Conservation (phyloP, 2,113 vertebrate genomes). For the Nothocercus nigrocapillus region DNA sequence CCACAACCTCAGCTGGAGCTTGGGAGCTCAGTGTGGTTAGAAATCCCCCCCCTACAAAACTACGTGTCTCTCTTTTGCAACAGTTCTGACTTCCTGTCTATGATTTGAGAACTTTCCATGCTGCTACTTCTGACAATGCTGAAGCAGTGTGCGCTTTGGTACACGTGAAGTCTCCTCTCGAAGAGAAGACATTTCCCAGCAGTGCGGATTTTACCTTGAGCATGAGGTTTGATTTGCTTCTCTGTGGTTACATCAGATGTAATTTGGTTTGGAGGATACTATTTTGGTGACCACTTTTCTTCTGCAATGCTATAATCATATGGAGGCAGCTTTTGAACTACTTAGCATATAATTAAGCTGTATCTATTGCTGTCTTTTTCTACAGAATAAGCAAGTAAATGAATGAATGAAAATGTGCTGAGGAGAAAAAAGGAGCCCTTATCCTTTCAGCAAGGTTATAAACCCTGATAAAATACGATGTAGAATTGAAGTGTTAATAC, state of each 20-base stretch:
- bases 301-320: constrained; percentile 40
- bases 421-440: background rate
- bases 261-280: constrained; percentile 42
- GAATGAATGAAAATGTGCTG: constrained; percentile 23
- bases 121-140: background rate
- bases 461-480: constrained; percentile 34
- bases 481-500: constrained; percentile 8
- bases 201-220: background rate
- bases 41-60: background rate
- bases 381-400: background rate
- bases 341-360: constrained; percentile 38
- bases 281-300: constrained; percentile 51
- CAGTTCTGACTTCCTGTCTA: background rate
- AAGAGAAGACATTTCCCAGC: background rate
- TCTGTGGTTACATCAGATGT: constrained; percentile 10
- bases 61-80: background rate
- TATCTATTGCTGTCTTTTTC: constrained; percentile 2
- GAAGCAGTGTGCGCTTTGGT: background rate
- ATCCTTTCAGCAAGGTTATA: background rate
- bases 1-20: accelerated
- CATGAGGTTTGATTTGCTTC: background rate
- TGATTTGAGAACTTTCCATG: background rate
- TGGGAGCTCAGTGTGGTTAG: background rate
- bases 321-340: constrained; percentile 26
- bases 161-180: background rate